Percentiles rank a stretch among this genome's conserved stretches.
phyloP scores from a whole-genome alignment of 1,140 invertebrate species.

The Lordiphosa mommai region DNA sequence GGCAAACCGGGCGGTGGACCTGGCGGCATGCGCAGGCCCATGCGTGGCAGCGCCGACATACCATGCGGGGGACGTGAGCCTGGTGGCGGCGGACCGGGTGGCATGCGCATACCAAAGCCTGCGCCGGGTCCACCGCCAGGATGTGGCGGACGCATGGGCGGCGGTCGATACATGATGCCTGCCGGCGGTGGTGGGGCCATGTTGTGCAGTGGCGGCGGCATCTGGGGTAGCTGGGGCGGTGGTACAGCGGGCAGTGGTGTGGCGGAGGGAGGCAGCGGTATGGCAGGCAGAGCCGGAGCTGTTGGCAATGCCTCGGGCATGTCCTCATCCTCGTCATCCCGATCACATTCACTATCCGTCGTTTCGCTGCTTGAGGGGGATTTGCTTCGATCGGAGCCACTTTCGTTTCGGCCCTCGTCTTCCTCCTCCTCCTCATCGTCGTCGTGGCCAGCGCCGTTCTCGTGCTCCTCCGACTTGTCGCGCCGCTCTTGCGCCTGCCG shows the following conservation, averaged over 20 bases:
- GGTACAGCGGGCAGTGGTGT: conserved; percentile 21
- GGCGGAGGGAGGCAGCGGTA: conserved; percentile 41
- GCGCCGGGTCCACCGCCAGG: conserved; percentile 41
- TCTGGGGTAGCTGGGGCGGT: conserved; percentile 64
- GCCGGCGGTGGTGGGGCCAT: conserved; percentile 55
- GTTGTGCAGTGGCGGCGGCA: conserved; percentile 61
- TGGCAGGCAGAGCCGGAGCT: conserved; percentile 44
- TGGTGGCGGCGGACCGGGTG: conserved; percentile 85
- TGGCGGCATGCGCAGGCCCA: conserved; percentile 82
- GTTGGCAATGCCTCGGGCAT: conserved; percentile 28
- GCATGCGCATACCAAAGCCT: conserved; percentile 79
- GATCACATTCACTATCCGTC: neutral
- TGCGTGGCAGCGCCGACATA: conserved; percentile 81
- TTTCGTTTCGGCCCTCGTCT: conserved; percentile 12
- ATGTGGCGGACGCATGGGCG: conserved; percentile 81
- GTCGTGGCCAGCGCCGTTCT: conserved; percentile 1
- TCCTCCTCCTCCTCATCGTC: conserved; percentile 30
- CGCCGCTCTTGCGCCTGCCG: conserved; percentile 31
- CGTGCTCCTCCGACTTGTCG: conserved; percentile 28
- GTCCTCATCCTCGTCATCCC: conserved; percentile 24
- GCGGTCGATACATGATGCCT: conserved; percentile 83
- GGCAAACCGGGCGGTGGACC: conserved; percentile 86
- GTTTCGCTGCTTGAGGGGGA: conserved; percentile 25
- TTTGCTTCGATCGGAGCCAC: conserved; percentile 36
- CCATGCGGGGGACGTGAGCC: conserved; percentile 83